Percentiles rank a stretch among this genome's conserved stretches.
phyloP scores from a whole-genome alignment of 1,140 invertebrate species.

The Neuroterus valhalla region DNA sequence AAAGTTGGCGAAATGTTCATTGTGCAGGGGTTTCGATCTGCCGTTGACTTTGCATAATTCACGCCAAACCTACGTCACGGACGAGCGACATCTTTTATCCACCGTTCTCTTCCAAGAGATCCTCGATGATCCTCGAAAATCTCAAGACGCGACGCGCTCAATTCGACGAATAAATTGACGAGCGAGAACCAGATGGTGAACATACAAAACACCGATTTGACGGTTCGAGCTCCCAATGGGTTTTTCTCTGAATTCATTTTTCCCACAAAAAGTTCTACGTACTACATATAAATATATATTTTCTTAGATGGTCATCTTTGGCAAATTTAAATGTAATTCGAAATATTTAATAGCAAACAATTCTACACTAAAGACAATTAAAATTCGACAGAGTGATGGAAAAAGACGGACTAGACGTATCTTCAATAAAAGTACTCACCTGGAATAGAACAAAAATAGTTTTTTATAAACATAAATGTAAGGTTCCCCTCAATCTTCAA shows the following conservation, averaged over 20 bases:
- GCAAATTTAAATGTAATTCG: too few species aligned
- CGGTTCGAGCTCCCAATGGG: not conserved
- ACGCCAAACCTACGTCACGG: constrained; percentile 22
- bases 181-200: constrained; percentile 9
- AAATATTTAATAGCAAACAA: too few species aligned
- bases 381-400: too few species aligned
- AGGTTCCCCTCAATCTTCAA: too few species aligned
- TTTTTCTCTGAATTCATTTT: not conserved
- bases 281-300: too few species aligned
- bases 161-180: constrained; percentile 25
- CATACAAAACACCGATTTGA: not conserved
- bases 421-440: too few species aligned
- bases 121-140: constrained; percentile 28
- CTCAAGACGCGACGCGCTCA: constrained; percentile 21
- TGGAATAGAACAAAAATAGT: too few species aligned
- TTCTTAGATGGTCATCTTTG: too few species aligned
- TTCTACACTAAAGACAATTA: too few species aligned
- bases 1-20: constrained; percentile 24
- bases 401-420: too few species aligned
- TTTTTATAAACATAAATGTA: too few species aligned
- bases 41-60: constrained; percentile 27
- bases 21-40: constrained; percentile 21
- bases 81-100: constrained; percentile 18
- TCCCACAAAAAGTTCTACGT: constrained; percentile 10
- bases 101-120: constrained; percentile 19